Evolutionary conservation across 2,888 invertebrate species (phyloP).

Genomic region (Aethes cnicana): DNA sequence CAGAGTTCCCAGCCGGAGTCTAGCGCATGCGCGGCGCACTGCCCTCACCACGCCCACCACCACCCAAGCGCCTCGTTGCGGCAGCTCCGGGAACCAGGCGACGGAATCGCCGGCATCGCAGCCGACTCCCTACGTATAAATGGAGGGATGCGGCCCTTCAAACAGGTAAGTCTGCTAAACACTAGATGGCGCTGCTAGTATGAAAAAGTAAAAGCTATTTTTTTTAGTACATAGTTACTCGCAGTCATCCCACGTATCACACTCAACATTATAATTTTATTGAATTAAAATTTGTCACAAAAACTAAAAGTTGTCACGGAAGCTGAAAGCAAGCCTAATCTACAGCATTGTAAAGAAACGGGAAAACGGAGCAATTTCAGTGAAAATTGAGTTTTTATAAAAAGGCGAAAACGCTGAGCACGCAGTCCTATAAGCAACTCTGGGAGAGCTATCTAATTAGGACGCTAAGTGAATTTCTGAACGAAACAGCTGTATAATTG

Average conservation of each 20-base stretch:
- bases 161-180: slow-evolving; percentile 87
- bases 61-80: slow-evolving; percentile 93
- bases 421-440: slow-evolving; percentile 25
- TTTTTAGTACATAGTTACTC: slow-evolving; percentile 16
- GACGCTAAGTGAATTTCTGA: slow-evolving; percentile 50
- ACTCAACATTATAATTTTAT: background rate
- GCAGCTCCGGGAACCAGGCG: slow-evolving; percentile 90
- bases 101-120: slow-evolving; percentile 96
- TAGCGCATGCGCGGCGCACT: slow-evolving; percentile 84
- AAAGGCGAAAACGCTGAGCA: slow-evolving; percentile 31
- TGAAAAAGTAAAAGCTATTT: slow-evolving; percentile 11
- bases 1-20: slow-evolving; percentile 94
- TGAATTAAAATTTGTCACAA: background rate
- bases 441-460: slow-evolving; percentile 51
- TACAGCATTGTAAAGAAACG: background rate
- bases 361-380: slow-evolving; percentile 14
- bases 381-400: slow-evolving; percentile 22
- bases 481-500: slow-evolving; percentile 53
- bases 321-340: background rate
- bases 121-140: slow-evolving; percentile 97
- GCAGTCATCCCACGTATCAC: slow-evolving; percentile 20
- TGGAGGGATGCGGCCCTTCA: slow-evolving; percentile 97
- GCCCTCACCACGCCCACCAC: slow-evolving; percentile 85
- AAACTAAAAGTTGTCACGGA: no score
- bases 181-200: slow-evolving; percentile 63